Conservation (phyloP, 2,113 vertebrate species). For the Chlamydotis undulata region DNA sequence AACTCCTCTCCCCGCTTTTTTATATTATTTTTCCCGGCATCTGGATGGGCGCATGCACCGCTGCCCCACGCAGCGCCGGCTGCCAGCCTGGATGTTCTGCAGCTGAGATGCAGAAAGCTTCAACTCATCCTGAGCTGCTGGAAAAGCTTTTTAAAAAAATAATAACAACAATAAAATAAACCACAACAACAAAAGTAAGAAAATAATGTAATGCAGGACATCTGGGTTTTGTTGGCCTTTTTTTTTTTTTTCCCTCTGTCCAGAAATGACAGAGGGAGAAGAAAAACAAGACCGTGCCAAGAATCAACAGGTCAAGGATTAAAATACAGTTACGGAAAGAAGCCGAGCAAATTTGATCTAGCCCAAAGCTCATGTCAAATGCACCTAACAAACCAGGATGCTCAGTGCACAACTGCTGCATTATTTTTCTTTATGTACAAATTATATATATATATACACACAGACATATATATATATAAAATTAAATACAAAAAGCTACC, state of each 20-base stretch:
- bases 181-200: not conserved
- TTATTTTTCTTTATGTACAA: conserved; percentile 1
- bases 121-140: not conserved
- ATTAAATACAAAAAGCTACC: conserved; percentile 41
- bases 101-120: not conserved
- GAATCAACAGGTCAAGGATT: not conserved
- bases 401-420: conserved; percentile 8
- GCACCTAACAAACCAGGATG: not conserved
- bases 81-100: not conserved
- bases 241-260: not conserved
- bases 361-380: conserved; percentile 35
- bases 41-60: accelerated
- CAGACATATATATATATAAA: not conserved
- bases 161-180: not conserved
- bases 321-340: not conserved
- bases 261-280: not conserved
- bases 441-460: not conserved
- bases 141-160: not conserved
- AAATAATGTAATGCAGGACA: not conserved
- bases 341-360: conserved; percentile 59
- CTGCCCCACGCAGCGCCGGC: not conserved
- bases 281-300: not conserved
- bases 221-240: not conserved
- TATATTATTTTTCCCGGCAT: not conserved
- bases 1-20: not conserved